Conservation (phyloP, 2,797 vertebrate species). For the Neostethus bicornis region DNA sequence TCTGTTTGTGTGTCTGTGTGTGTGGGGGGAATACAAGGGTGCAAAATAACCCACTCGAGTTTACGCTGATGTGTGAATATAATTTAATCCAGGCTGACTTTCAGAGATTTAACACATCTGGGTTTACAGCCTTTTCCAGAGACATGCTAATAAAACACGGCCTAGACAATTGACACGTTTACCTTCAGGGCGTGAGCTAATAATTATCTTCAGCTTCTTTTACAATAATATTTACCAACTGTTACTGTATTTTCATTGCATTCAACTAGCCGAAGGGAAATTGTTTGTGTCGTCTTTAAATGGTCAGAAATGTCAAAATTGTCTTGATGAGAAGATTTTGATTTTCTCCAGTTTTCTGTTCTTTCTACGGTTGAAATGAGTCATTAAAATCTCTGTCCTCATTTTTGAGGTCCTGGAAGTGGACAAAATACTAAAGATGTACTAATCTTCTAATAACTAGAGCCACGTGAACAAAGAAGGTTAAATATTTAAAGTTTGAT, state of each 20-base stretch:
- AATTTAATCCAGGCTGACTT: conserved; percentile 1
- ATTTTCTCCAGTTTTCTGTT: conserved; percentile 39
- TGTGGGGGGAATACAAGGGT: not conserved
- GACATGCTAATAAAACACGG: not conserved
- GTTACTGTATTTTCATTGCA: not conserved
- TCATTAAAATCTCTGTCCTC: conserved; percentile 29
- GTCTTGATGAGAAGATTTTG: not conserved
- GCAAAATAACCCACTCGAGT: conserved; percentile 2
- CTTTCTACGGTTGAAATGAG: too few relatives aligned
- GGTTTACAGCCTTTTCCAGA: not conserved
- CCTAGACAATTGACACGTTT: conserved; percentile 29
- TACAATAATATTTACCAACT: conserved; percentile 2
- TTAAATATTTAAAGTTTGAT: conserved; percentile 20
- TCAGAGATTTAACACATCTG: conserved; percentile 4
- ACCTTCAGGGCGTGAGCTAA: conserved; percentile 37
- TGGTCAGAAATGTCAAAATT: not conserved
- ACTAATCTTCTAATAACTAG: not conserved
- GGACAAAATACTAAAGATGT: conserved; percentile 24
- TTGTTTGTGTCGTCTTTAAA: not conserved
- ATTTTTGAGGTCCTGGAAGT: conserved; percentile 9
- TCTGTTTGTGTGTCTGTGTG: not conserved
- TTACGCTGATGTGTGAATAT: not conserved
- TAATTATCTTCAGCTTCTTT: conserved; percentile 16
- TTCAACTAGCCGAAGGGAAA: not conserved
- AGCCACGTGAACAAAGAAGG: not conserved